phyloP scores from a whole-genome alignment of 30 jellyfish, hydroid and myxozoan genomes.

The Mastigias papua region DNA sequence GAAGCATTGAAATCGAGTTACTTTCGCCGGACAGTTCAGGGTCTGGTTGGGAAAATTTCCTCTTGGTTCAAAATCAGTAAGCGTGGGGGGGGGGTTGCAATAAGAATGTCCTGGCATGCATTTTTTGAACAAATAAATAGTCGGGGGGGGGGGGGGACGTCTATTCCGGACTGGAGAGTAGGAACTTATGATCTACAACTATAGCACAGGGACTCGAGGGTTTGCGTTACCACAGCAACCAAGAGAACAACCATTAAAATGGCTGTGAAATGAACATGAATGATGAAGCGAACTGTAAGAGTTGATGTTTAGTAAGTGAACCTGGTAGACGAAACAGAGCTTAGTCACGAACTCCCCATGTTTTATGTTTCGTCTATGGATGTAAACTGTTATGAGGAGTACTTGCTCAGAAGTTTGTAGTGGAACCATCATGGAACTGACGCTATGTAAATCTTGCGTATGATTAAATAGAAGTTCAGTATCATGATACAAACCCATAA shows the following conservation, averaged over 20 bases:
- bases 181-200: too few relatives aligned
- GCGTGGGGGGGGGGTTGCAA: too few relatives aligned
- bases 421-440: background rate
- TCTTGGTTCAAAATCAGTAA: too few relatives aligned
- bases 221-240: slow-evolving; percentile 30
- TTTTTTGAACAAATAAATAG: too few relatives aligned
- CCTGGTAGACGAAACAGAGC: background rate
- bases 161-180: too few relatives aligned
- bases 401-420: background rate
- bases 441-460: background rate
- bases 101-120: too few relatives aligned
- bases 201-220: background rate
- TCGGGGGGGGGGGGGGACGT: too few relatives aligned
- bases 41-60: too few relatives aligned
- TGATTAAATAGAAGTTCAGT: background rate
- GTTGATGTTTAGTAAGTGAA: background rate
- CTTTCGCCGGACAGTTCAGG: too few relatives aligned
- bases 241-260: slow-evolving; percentile 17
- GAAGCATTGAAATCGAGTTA: too few relatives aligned
- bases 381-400: background rate
- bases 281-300: background rate
- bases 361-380: background rate
- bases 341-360: background rate
- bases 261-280: slow-evolving; percentile 3
- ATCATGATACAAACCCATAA: slow-evolving; percentile 5